Evolutionary conservation across 1,140 invertebrate species (phyloP).

Genomic region (Cotesia chilonis): DNA sequence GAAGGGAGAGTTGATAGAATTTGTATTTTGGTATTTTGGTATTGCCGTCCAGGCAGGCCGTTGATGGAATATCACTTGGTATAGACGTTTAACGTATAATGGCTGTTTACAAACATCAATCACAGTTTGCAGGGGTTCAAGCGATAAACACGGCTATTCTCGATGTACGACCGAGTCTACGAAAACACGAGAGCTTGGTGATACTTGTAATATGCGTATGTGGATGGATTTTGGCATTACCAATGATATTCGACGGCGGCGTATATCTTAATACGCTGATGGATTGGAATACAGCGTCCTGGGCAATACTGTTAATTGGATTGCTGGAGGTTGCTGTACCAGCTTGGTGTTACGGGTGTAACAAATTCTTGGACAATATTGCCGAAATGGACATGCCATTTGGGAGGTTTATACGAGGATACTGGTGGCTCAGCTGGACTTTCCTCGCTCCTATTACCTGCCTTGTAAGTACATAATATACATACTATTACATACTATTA

Average conservation of each 20-base stretch:
- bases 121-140: constrained; percentile 80
- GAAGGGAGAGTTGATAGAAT: not conserved
- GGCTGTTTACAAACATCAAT: constrained; percentile 11
- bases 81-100: not conserved
- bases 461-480: constrained; percentile 57
- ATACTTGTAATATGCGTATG: constrained; percentile 69
- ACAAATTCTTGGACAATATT: constrained; percentile 68
- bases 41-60: too few species aligned
- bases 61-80: not conserved
- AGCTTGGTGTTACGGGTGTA: constrained; percentile 78
- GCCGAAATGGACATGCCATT: constrained; percentile 69
- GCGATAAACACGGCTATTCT: constrained; percentile 80
- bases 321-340: constrained; percentile 74
- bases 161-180: constrained; percentile 74
- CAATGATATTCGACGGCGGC: constrained; percentile 77
- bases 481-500: too few species aligned
- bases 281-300: constrained; percentile 86
- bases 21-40: not conserved
- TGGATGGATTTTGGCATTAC: constrained; percentile 73
- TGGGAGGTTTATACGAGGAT: constrained; percentile 60
- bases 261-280: constrained; percentile 80
- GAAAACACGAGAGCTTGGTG: constrained; percentile 71
- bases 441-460: constrained; percentile 67
- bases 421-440: constrained; percentile 70
- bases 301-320: constrained; percentile 81